These are phyloP conservation scores for Synchiropus splendidus DNA, from an alignment of 2,113 vertebrate species.

Conservation along the genomic window DNA sequence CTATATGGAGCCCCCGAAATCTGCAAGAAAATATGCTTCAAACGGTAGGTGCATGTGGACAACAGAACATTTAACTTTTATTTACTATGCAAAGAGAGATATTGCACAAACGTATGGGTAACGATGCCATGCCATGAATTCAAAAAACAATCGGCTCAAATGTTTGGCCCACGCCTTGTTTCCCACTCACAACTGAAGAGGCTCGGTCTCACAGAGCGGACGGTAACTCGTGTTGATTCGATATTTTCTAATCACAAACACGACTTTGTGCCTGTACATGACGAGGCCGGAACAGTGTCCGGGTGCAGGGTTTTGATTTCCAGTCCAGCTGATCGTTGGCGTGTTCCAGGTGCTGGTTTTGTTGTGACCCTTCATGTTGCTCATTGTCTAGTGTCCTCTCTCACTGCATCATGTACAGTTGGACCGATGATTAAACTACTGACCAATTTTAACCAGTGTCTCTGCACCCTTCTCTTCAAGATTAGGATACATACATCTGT, in stretches of 20 bases:
- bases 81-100: conserved; percentile 97
- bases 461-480: neutral
- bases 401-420: conserved; percentile 68
- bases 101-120: conserved; percentile 81
- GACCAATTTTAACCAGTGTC: conserved; percentile 52
- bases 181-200: too few species aligned
- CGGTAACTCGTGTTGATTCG: conserved; percentile 11
- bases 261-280: conserved; percentile 51
- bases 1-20: conserved; percentile 60
- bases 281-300: conserved; percentile 42
- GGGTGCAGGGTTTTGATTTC: conserved; percentile 46
- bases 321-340: conserved; percentile 54
- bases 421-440: conserved; percentile 61
- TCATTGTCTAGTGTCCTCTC: conserved; percentile 56
- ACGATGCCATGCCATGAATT: conserved; percentile 51
- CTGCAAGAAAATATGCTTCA: conserved; percentile 72
- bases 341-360: conserved; percentile 58
- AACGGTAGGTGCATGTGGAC: conserved; percentile 85
- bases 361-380: conserved; percentile 50
- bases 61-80: conserved; percentile 74
- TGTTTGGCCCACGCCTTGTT: conserved; percentile 51
- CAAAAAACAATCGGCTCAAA: conserved; percentile 41
- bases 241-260: conserved; percentile 50
- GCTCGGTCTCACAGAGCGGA: too few species aligned
- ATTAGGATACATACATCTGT: conserved; percentile 3